These are phyloP conservation scores for Petrocephalus zakoni DNA, from an alignment of 2,113 vertebrate genomes.

Conservation along the genomic window DNA sequence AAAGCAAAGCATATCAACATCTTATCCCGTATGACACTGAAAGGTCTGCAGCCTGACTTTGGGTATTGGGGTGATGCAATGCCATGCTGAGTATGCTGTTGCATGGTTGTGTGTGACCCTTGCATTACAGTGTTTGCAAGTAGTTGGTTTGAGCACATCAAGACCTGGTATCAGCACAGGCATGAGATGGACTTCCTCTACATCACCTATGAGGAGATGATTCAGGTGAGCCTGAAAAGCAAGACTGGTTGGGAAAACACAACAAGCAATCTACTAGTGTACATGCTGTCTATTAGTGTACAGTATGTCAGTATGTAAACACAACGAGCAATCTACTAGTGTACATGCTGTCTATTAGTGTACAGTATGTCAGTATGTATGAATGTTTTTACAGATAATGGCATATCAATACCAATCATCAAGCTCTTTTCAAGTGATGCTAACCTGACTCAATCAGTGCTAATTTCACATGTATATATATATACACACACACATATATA, in stretches of 20 bases:
- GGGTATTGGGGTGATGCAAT: neutral
- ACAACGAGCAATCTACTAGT: too few relatives aligned
- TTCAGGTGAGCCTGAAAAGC: conserved; percentile 36
- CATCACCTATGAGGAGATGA: conserved; percentile 56
- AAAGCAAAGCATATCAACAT: neutral
- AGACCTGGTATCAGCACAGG: conserved; percentile 46
- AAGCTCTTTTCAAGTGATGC: too few relatives aligned
- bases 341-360: neutral
- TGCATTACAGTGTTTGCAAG: conserved; percentile 45
- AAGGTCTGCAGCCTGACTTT: neutral
- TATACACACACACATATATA: too few relatives aligned
- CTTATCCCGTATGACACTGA: neutral
- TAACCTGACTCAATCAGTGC: too few relatives aligned
- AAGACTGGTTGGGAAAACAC: neutral
- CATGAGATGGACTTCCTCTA: conserved; percentile 52
- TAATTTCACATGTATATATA: too few relatives aligned
- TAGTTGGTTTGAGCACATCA: conserved; percentile 58
- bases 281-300: neutral
- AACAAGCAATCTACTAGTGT: neutral
- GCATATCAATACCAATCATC: neutral
- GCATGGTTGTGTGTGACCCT: neutral
- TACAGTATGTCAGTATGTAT: neutral
- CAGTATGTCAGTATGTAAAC: neutral
- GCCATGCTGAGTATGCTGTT: neutral
- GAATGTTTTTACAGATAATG: neutral